phyloP scores from a whole-genome alignment of 2,113 vertebrate genomes.

The Eublepharis macularius region DNA sequence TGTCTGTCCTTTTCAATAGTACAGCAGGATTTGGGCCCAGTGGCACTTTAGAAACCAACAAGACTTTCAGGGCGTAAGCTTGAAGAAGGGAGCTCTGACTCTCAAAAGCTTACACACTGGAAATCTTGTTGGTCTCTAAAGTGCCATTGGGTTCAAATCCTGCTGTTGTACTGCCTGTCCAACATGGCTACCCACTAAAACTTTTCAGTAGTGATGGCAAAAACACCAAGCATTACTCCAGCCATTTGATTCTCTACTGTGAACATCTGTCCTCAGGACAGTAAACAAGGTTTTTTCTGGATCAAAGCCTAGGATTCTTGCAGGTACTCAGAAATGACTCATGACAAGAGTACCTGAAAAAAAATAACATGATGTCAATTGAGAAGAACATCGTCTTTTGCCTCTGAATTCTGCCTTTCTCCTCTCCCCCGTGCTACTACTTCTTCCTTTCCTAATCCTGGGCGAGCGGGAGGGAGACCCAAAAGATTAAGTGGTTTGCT shows the following conservation, averaged over 20 bases:
- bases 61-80: too few relatives aligned
- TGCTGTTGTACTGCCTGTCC: too few relatives aligned
- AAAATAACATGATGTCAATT: constrained; percentile 40
- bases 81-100: too few relatives aligned
- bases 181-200: too few relatives aligned
- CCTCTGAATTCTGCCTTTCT: constrained; percentile 50
- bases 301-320: not conserved
- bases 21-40: too few relatives aligned
- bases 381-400: constrained; percentile 67
- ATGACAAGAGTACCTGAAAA: constrained; percentile 49
- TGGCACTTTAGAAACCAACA: too few relatives aligned
- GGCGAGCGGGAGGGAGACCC: not conserved
- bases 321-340: constrained; percentile 42
- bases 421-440: constrained; percentile 14
- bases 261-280: not conserved
- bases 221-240: not conserved
- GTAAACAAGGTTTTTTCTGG: not conserved
- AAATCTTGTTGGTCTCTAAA: too few relatives aligned
- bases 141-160: too few relatives aligned
- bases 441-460: constrained; percentile 50
- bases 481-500: constrained; percentile 44
- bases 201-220: not conserved
- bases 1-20: not conserved
- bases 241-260: not conserved
- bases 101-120: too few relatives aligned